Base-by-base conservation (phyloP, 2,888 invertebrate genomes). In the Caradrina clavipalpis region DNA sequence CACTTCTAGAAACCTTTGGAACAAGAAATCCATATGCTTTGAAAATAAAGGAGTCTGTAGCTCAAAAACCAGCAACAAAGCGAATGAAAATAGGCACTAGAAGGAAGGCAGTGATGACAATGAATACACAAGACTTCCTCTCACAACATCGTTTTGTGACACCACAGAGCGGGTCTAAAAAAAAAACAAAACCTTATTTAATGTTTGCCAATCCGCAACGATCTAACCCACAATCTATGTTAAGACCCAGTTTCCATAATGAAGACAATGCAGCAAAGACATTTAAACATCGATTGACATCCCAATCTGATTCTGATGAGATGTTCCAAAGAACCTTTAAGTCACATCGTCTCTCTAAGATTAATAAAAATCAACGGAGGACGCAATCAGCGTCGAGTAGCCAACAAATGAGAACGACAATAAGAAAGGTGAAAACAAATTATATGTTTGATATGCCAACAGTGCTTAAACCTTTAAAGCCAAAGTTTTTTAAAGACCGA, bases 111-210 rank as follows among this genome's bases (percentile, higher is more conserved):
- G 76, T 88, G 11, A 73, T 87, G 73, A 76, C 83, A 11, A 87
- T 88, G 79, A 86, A 91, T 42, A 87, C 89, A 6, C 76, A 87
- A 58, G 88, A 90, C 50, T 90, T 91, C 58, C 87, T 90, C 49
- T 85, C 87, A 1, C 81, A 84, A 58, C 83, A 85, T 66, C 83
- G 81, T 17, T 73, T 82, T 49, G 55, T 75, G 13, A 82, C 79
- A 53, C 85, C 71, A 55, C 71, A 56, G 26, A 84, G 76, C 45
- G 15, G 77, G 15, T 54, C 70, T 5, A 76, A 62, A 63, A 67
- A 76, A 35, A 47, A 54, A 15, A 47, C 56, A 5, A 77, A 71
- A 50, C 65, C 64, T n/a, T 53, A 69, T 19, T 15, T 50, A 11
- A 50, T 22, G 26, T 49, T 60, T n/a, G 50, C 53, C 5, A 69